Base-by-base conservation (phyloP, 2,888 invertebrate species). In the Drosophila siamana region DNA sequence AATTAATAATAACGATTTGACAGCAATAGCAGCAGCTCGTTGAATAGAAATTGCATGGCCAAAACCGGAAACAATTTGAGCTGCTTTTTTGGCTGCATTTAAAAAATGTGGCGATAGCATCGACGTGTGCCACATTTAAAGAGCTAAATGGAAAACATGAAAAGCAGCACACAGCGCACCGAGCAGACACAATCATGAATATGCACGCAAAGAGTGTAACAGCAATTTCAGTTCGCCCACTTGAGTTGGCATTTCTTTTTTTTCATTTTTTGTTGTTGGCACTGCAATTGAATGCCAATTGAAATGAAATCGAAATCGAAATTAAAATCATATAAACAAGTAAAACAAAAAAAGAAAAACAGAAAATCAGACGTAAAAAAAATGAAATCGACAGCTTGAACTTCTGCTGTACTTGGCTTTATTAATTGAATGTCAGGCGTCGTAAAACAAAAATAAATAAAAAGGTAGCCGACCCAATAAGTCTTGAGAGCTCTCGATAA, bases 111-210 rank as follows among this genome's bases (percentile, higher is more conserved):
- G 68, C 86, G 84, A 83, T 77, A 80, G 65, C 83, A 70, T 88
- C 86, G 72, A 83, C 83, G 86, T 82, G 88, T 87, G 86, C 79
- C 82, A 71, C 86, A 88, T 82, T 70, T 75, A 82, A 81, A 82
- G 66, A 70, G 78, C 63, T 47, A 72, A 87, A 69, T 70, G 88
- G 68, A 78, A 78, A 72, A 74, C 71, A 80, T 71, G 76, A 70
- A 73, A 69, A 69, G 55, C 85, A 68, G 64, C 57, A 52, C 46
- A 56, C 36, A 6, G 13, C 13, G 7, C 36, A 38, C 0, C 8
- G 36, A 13, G 19, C 56, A 11, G 38, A 8, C 44, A 38, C 52
- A 51, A 61, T 56, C 61, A 72, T 80, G 73, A 69, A 79, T 83
- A 79, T 83, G 78, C 78, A 74, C 64, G 79, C 80, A 69, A 69